Conservation (phyloP, 2,888 invertebrate genomes). For the Sympetrum striolatum region DNA sequence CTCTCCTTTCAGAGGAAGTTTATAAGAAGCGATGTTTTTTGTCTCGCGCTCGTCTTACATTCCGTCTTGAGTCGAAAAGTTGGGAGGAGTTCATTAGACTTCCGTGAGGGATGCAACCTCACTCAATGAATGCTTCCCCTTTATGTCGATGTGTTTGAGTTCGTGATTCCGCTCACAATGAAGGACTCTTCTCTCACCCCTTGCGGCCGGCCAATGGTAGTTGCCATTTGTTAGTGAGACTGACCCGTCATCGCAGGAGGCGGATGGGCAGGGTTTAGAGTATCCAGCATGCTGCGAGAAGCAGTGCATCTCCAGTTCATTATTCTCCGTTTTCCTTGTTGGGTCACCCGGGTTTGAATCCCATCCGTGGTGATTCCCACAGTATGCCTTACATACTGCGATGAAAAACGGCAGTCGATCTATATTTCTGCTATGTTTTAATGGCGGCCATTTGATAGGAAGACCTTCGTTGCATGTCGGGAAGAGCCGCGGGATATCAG, state of each 20-base stretch:
- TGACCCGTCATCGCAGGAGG: neutral
- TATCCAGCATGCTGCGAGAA: neutral
- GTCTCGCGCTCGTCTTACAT: neutral
- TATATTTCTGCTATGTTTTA: neutral
- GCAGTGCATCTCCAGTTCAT: neutral
- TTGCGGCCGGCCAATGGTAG: neutral
- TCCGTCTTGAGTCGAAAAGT: neutral
- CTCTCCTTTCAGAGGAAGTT: neutral
- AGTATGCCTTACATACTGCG: neutral
- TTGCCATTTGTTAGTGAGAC: neutral
- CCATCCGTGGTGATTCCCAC: neutral
- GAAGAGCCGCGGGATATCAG: neutral
- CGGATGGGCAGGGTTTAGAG: neutral
- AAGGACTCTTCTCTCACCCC: neutral
- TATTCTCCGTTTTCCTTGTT: neutral
- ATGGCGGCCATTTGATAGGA: neutral
- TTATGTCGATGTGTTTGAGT: neutral
- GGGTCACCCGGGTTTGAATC: neutral
- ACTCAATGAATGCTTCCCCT: neutral
- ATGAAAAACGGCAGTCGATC: neutral
- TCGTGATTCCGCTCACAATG: neutral
- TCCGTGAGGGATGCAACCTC: neutral
- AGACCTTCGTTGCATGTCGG: neutral
- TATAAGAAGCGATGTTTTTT: neutral
- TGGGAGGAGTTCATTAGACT: neutral